phyloP scores from a whole-genome alignment of 2,888 invertebrate species.

The Thereva nobilitata region DNA sequence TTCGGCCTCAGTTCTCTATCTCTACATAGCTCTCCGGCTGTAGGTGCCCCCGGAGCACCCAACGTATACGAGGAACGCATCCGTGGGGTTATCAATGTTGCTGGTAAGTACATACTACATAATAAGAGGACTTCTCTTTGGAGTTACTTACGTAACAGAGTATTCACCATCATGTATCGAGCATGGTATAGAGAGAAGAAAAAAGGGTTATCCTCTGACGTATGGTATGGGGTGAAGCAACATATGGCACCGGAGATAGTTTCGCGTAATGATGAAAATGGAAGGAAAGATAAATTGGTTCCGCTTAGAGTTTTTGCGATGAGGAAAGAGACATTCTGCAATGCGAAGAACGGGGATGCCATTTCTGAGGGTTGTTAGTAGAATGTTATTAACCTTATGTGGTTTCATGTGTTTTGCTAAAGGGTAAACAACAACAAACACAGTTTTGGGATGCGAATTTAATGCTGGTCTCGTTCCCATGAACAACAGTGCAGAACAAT shows the following conservation, averaged over 20 bases:
- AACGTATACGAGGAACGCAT: too few species aligned
- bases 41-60: neutral
- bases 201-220: conserved; percentile 16
- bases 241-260: conserved; percentile 30
- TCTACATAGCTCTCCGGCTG: neutral
- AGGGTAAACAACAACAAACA: too few species aligned
- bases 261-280: conserved; percentile 27
- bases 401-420: too few species aligned
- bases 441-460: too few species aligned
- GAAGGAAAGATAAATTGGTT: conserved; percentile 24
- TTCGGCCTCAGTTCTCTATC: neutral
- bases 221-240: conserved; percentile 20
- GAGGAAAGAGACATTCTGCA: conserved; percentile 3
- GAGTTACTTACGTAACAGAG: too few species aligned
- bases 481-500: too few species aligned
- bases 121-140: too few species aligned
- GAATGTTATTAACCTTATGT: too few species aligned
- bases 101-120: too few species aligned
- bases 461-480: too few species aligned
- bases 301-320: conserved; percentile 22
- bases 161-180: neutral
- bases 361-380: neutral
- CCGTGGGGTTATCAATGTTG: too few species aligned
- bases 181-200: neutral
- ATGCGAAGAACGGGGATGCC: neutral